Evolutionary conservation across 1,140 invertebrate species (phyloP).

Genomic region (Olivierus martensii): DNA sequence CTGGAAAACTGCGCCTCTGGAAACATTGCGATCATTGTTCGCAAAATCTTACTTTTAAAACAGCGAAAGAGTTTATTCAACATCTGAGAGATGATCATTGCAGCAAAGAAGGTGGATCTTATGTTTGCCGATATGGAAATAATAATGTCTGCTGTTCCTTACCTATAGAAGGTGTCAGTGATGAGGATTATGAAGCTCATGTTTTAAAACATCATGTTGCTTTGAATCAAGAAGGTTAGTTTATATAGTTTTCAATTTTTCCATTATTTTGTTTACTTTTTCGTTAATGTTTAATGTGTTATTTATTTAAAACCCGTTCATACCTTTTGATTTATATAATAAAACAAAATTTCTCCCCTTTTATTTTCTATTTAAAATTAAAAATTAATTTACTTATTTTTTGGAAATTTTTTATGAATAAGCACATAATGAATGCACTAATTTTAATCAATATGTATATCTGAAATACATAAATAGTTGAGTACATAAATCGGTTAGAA

Average conservation of each 20-base stretch:
- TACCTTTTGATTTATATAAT: too few species aligned
- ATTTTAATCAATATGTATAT: too few species aligned
- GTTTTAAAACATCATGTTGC: slow-evolving; percentile 58
- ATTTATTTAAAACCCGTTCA: too few species aligned
- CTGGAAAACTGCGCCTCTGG: slow-evolving; percentile 4
- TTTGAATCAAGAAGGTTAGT: background rate
- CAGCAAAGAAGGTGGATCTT: slow-evolving; percentile 72
- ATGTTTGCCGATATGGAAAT: slow-evolving; percentile 74
- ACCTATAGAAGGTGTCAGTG: slow-evolving; percentile 73
- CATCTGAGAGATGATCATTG: slow-evolving; percentile 71
- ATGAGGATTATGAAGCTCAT: slow-evolving; percentile 76
- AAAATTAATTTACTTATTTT: too few species aligned
- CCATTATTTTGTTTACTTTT: slow-evolving; percentile 7
- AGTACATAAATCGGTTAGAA: too few species aligned
- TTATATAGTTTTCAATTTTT: background rate
- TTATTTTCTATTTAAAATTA: too few species aligned
- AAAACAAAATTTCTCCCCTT: too few species aligned
- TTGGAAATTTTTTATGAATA: too few species aligned
- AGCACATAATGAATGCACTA: too few species aligned
- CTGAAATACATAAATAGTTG: too few species aligned
- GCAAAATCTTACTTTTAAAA: slow-evolving; percentile 18
- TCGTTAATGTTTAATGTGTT: too few species aligned
- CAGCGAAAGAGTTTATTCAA: slow-evolving; percentile 33
- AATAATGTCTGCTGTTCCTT: slow-evolving; percentile 73
- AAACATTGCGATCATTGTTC: slow-evolving; percentile 19